Conservation (phyloP, 2,888 invertebrate species). For the Biston betularia region DNA sequence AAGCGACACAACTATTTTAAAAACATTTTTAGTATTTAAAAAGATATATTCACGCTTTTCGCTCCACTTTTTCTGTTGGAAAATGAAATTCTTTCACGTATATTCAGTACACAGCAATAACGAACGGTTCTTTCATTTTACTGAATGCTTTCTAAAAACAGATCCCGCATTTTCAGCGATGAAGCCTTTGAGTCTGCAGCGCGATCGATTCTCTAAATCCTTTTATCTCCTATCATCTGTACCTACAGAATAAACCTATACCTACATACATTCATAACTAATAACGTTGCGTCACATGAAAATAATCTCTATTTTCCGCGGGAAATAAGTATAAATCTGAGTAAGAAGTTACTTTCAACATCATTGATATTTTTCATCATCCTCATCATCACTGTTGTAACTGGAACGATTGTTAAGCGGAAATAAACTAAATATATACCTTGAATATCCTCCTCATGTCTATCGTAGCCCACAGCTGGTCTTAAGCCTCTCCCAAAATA, state of each 20-base stretch:
- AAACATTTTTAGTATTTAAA: constrained; percentile 8
- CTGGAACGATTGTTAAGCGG: too few relatives aligned
- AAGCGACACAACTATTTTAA: constrained; percentile 1
- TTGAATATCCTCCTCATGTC: too few relatives aligned
- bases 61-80: not conserved
- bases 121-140: not conserved
- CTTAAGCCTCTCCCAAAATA: too few relatives aligned
- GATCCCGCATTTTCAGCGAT: not conserved
- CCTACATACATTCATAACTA: not conserved
- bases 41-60: constrained; percentile 1
- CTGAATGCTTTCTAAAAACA: not conserved
- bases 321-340: too few relatives aligned
- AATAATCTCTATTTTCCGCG: not conserved
- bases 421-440: too few relatives aligned
- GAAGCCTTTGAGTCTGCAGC: constrained; percentile 16
- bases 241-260: too few relatives aligned
- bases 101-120: not conserved
- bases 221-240: not conserved
- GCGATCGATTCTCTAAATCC: constrained; percentile 1
- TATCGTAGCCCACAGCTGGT: too few relatives aligned
- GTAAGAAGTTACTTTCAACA: too few relatives aligned
- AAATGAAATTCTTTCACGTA: constrained; percentile 1
- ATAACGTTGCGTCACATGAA: not conserved
- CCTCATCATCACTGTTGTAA: too few relatives aligned
- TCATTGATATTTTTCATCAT: too few relatives aligned